These are phyloP conservation scores for Cepphus grylle DNA, from an alignment of 2,113 vertebrate species.

Conservation along the genomic window DNA sequence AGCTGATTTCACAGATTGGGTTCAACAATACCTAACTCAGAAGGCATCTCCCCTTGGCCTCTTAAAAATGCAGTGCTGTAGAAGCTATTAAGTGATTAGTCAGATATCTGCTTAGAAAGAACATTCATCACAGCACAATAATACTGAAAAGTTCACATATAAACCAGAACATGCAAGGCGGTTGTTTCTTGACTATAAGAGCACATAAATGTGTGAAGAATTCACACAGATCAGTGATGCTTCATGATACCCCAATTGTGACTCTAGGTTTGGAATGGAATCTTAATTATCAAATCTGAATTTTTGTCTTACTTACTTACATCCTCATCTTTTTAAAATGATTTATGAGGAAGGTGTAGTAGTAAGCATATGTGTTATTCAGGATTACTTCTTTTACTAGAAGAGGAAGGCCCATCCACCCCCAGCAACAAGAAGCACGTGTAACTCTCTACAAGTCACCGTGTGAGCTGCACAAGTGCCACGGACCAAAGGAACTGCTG, in stretches of 20 bases:
- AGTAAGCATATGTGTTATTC: fast-evolving
- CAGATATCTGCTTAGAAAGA: neutral
- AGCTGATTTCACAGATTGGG: neutral
- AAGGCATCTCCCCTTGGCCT: neutral
- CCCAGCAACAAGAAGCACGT: fast-evolving
- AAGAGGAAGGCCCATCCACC: neutral
- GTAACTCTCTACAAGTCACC: neutral
- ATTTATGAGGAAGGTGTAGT: neutral
- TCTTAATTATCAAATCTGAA: neutral
- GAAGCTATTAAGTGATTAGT: neutral
- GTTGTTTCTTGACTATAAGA: neutral
- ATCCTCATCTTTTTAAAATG: neutral
- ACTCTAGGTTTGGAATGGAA: neutral
- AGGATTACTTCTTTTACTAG: neutral
- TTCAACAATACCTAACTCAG: neutral
- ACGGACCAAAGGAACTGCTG: neutral
- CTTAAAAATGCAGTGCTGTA: neutral
- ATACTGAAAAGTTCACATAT: neutral
- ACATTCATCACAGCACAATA: neutral
- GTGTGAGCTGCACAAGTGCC: neutral
- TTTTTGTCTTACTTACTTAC: neutral
- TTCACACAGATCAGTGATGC: neutral
- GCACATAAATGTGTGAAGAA: neutral
- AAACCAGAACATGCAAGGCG: neutral
- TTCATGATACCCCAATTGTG: fast-evolving